Conservation (phyloP, 2,113 vertebrate species). For the Gila orcuttii region DNA sequence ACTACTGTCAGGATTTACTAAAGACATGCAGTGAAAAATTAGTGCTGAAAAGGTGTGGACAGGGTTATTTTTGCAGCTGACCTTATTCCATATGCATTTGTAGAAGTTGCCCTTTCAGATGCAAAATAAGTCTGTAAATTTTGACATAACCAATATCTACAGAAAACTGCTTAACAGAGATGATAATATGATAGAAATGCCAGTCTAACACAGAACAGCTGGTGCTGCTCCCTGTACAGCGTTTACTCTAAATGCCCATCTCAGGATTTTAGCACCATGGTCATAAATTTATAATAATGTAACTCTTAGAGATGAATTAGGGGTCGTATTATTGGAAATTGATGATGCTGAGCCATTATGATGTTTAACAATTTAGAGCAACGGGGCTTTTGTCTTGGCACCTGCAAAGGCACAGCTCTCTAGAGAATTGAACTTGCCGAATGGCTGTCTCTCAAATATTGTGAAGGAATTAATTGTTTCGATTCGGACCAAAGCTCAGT, state of each 20-base stretch:
- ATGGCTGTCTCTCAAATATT: conserved; percentile 51
- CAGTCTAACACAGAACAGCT: not conserved
- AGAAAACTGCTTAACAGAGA: not conserved
- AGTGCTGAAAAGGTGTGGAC: too few species aligned
- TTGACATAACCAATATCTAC: not conserved
- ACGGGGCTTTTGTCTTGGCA: conserved; percentile 35
- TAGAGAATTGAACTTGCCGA: conserved; percentile 4
- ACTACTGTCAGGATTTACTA: too few species aligned
- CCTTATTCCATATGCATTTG: too few species aligned
- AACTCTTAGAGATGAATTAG: conserved; percentile 38
- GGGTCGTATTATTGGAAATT: conserved; percentile 31
- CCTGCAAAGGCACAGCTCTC: conserved; percentile 27
- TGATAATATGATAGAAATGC: not conserved
- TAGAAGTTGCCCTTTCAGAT: too few species aligned
- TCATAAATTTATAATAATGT: conserved; percentile 21
- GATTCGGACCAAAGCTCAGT: conserved; percentile 28
- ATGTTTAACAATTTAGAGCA: conserved; percentile 21
- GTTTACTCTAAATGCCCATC: not conserved
- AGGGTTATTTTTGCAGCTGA: too few species aligned
- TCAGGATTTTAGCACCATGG: conserved; percentile 19
- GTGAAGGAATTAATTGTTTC: conserved; percentile 40
- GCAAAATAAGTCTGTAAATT: not conserved
- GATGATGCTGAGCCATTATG: conserved; percentile 34
- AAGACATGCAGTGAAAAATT: too few species aligned
- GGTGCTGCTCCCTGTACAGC: not conserved